Base-by-base conservation (phyloP, 2,797 vertebrate species). In the Carduelis carduelis region DNA sequence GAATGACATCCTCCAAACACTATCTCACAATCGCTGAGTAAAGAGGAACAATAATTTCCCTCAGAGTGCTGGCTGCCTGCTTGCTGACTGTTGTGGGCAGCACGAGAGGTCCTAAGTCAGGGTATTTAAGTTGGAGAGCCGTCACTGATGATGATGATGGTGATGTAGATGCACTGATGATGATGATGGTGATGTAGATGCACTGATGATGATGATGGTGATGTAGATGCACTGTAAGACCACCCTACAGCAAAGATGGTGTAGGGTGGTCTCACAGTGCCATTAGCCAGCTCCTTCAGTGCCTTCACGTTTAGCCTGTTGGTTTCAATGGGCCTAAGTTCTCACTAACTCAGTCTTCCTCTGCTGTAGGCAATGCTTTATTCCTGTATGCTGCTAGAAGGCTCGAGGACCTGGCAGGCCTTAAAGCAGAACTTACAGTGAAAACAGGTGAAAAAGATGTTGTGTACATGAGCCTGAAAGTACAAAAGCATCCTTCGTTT, bases 91-190 rank as follows among this genome's bases (percentile, higher is more conserved):
- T 53, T 57, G 35, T 4, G 5, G 35, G 15, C 72, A 87, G 26
- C 39, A 50, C 14, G 55, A 32, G 20, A 27, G 17, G 17, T 52
- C 41, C 50, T 19, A 28, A 43, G 59, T 53, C 39, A 83, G 56
- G 30, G 12, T 89, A 7, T 52, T 85, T 39, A 21, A 70, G 10
- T n/a, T 82, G n/a, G 21, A 39, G 57, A 72, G 18, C 44, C 0
- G 0, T 90, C 0, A 0, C 7, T 75, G 50, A 0, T 72, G 30
- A 2, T 72, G 56, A 57, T 59, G 34, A 27, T 63, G 43, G 41
- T 41, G 37, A 37, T 37, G 37, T 37, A 37, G 37, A 37, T 37
- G 37, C 0, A 0, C 8, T 78, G 50, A 0, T 72, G 30, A 1
- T 72, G 56, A 57, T 59, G 56, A 27, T 63, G 43, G 41, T 43